Evolutionary conservation across 2,113 vertebrate species (phyloP).

Genomic region (Periophthalmodon schlosseri): DNA sequence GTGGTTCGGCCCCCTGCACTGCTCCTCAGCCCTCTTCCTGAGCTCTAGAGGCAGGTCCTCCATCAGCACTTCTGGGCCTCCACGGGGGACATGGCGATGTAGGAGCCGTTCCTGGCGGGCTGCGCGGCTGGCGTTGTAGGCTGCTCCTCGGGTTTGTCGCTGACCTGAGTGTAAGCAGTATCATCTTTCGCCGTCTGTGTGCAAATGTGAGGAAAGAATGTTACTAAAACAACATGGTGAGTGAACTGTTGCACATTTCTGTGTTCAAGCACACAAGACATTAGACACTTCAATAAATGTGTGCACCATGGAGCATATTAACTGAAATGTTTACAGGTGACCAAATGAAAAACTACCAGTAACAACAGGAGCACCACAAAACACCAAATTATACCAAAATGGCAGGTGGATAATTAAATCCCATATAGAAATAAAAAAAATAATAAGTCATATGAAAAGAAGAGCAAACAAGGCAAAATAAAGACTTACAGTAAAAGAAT

Average conservation of each 20-base stretch:
- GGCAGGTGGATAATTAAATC: constrained; percentile 33
- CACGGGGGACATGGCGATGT: constrained; percentile 82
- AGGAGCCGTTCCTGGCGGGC: constrained; percentile 75
- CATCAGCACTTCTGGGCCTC: constrained; percentile 81
- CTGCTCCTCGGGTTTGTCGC: constrained; percentile 75
- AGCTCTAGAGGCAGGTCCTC: constrained; percentile 45
- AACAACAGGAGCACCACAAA: constrained; percentile 21
- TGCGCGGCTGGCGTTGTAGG: constrained; percentile 67
- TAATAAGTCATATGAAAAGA: constrained; percentile 60
- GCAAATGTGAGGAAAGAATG: neutral
- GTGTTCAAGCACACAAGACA: neutral
- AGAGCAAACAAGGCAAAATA: constrained; percentile 74
- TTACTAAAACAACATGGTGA: neutral
- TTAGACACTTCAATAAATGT: neutral
- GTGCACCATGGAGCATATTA: constrained; percentile 6
- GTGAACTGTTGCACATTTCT: neutral
- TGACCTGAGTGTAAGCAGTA: constrained; percentile 80
- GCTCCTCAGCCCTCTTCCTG: constrained; percentile 54
- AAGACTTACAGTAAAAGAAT: constrained; percentile 86
- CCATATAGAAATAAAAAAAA: constrained; percentile 50
- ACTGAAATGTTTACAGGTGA: constrained; percentile 50
- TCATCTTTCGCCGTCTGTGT: constrained; percentile 78
- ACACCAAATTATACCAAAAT: constrained; percentile 12
- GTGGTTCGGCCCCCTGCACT: constrained; percentile 42
- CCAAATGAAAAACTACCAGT: constrained; percentile 14